Base-by-base conservation (phyloP, 2,797 vertebrate species). In the Danionella dracula region DNA sequence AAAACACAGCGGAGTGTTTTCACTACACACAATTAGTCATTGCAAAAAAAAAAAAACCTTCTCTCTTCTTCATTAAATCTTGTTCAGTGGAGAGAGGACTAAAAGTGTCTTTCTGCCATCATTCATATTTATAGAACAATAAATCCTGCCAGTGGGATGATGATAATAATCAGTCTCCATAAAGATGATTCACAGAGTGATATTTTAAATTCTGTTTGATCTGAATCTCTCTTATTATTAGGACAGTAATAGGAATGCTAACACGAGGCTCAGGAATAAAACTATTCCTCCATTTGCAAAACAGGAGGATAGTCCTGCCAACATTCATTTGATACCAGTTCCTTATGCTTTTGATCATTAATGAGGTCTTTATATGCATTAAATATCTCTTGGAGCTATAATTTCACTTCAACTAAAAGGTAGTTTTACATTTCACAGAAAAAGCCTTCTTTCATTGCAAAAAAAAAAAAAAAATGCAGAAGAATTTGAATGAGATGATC, bases 21-120 rank as follows among this genome's bases (percentile, higher is more conserved):
- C 66, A 59, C 45, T 17, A 66, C 32, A 51, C 54, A 58, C 77
- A 75, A 80, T 82, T 66, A 79, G 51, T 70, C 65, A 75, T 76
- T 71, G 76, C 41, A 75, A 19, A 45, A 63, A 51, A 9, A 17
- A 4, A 53, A 6, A 50, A 55, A 46, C 38, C 8, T 34, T n/a
- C 48, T 49, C 31, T 21, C 51, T 31, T 46, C 38, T 17, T 50
- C 34, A 68, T 29, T 40, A 41, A 35, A 35, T 1, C 31, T 6
- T 48, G 12, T 56, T 51, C 56, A 45, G 46, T 31, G 23, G 27
- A 63, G 64, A 50, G 45, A 13, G 37, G 48, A 45, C 66, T 70
- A 61, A 63, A n/a, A 45, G 37, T 35, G 17, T 40, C 13, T 16
- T 56, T 60, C 23, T 56, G 45, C 55, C 54, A 8, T 64, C 38